phyloP scores from a whole-genome alignment of 2,888 invertebrate genomes.

The Morpho achilles region DNA sequence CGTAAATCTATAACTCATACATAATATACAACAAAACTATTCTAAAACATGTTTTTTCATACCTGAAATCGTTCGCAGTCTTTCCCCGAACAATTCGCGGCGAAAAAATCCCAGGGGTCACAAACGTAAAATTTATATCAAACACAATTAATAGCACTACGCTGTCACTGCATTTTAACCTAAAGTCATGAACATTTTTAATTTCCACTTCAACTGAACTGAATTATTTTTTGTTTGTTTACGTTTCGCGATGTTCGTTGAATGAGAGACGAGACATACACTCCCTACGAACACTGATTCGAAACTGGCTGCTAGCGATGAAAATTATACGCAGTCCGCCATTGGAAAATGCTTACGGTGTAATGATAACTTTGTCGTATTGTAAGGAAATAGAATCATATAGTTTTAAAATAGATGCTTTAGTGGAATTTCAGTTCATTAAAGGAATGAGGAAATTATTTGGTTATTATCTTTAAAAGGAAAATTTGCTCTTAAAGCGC shows the following conservation, averaged over 20 bases:
- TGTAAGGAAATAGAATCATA: slow-evolving; percentile 2
- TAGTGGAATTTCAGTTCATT: too few species aligned
- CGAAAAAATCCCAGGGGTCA: slow-evolving; percentile 35
- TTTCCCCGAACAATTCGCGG: slow-evolving; percentile 32
- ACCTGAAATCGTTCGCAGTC: slow-evolving; percentile 46
- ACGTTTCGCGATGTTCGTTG: slow-evolving; percentile 41
- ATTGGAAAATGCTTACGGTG: slow-evolving; percentile 61
- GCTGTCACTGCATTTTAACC: slow-evolving; percentile 20
- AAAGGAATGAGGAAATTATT: too few species aligned
- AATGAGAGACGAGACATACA: slow-evolving; percentile 32
- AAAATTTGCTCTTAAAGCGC: too few species aligned
- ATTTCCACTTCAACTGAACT: slow-evolving; percentile 5
- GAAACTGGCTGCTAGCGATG: slow-evolving; percentile 47
- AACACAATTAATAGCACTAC: slow-evolving; percentile 12
- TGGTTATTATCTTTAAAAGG: too few species aligned
- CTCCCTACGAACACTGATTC: slow-evolving; percentile 30
- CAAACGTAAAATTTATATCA: slow-evolving; percentile 1
- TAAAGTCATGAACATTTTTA: slow-evolving; percentile 17
- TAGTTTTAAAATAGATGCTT: too few species aligned
- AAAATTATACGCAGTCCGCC: slow-evolving; percentile 44
- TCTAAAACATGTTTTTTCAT: slow-evolving; percentile 27
- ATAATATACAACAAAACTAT: background rate
- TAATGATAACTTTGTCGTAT: slow-evolving; percentile 15
- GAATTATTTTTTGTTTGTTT: slow-evolving; percentile 42
- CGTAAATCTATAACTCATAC: slow-evolving; percentile 19